A percentile compares a stretch with the other conserved stretches of the same genome.
These are phyloP conservation scores for Anas platyrhynchos DNA, from an alignment of 2,113 vertebrate genomes.

Conservation along the genomic window DNA sequence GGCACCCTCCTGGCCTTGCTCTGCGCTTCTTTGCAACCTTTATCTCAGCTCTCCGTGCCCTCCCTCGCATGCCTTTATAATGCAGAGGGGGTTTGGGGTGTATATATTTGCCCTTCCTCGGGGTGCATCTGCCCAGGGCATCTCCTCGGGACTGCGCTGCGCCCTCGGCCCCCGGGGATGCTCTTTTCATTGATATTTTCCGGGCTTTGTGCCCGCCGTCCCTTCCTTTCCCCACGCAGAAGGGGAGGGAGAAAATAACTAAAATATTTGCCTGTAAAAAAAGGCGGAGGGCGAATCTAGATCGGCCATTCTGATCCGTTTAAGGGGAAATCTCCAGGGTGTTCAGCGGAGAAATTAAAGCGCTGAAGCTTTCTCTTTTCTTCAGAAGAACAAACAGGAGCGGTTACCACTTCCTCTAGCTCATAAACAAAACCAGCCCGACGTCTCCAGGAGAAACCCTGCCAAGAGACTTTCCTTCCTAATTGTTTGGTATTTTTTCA, in stretches of 20 bases:
- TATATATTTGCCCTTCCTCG: fast-evolving
- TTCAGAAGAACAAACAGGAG: slow-evolving; percentile 74
- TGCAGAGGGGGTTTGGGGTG: neutral
- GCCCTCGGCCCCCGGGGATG: neutral
- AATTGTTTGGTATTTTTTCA: slow-evolving; percentile 46
- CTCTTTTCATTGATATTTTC: slow-evolving; percentile 45
- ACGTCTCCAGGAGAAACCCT: slow-evolving; percentile 62
- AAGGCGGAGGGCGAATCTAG: slow-evolving; percentile 47
- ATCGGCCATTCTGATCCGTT: slow-evolving; percentile 11
- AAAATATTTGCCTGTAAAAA: slow-evolving; percentile 39
- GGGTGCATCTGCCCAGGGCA: neutral
- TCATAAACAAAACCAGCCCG: slow-evolving; percentile 72
- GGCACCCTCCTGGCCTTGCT: neutral
- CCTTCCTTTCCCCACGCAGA: slow-evolving; percentile 6
- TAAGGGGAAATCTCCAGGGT: slow-evolving; percentile 56
- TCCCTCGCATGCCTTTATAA: neutral
- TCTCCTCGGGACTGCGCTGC: neutral
- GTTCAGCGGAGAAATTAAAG: slow-evolving; percentile 22
- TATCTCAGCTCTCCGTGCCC: fast-evolving
- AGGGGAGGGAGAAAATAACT: slow-evolving; percentile 30
- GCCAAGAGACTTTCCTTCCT: slow-evolving; percentile 69
- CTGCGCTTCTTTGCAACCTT: neutral
- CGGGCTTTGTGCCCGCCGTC: slow-evolving; percentile 14
- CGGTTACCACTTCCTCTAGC: slow-evolving; percentile 73
- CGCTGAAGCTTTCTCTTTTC: slow-evolving; percentile 55